phyloP scores from a whole-genome alignment of 2,113 vertebrate species.

The Poecilia latipinna region DNA sequence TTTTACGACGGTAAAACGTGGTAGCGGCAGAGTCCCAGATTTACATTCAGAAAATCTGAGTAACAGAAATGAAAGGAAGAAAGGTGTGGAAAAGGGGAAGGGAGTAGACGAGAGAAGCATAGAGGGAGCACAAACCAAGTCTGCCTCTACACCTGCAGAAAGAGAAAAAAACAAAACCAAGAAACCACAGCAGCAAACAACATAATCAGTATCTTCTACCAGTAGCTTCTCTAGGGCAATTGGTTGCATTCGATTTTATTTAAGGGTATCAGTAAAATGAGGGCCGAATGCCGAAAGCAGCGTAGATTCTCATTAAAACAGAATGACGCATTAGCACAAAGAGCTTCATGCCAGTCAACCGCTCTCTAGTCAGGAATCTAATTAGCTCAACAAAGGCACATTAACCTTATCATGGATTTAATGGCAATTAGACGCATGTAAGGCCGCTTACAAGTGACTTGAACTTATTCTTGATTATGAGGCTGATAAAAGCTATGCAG shows the following conservation, averaged over 20 bases:
- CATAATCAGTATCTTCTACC: neutral
- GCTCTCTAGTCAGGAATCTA: slow-evolving; percentile 34
- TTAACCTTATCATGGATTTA: slow-evolving; percentile 52
- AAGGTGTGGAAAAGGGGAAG: too few relatives aligned
- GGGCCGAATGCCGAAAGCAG: neutral
- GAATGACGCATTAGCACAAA: slow-evolving; percentile 13
- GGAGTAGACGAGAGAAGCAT: too few relatives aligned
- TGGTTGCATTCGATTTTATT: neutral
- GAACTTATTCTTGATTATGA: slow-evolving; percentile 24
- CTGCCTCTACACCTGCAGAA: too few relatives aligned
- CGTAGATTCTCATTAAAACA: neutral
- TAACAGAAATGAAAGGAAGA: too few relatives aligned
- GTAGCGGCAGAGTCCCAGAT: too few relatives aligned
- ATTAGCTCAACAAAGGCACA: slow-evolving; percentile 62
- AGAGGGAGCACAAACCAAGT: too few relatives aligned
- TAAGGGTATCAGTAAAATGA: neutral
- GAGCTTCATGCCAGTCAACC: slow-evolving; percentile 44
- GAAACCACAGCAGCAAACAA: too few relatives aligned
- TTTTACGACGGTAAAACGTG: too few relatives aligned
- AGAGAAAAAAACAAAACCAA: too few relatives aligned
- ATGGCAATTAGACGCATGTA: slow-evolving; percentile 41
- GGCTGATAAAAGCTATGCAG: slow-evolving; percentile 37
- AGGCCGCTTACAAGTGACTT: slow-evolving; percentile 18
- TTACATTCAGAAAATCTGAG: too few relatives aligned
- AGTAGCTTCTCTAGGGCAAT: neutral